These are phyloP conservation scores for Quadroppia sp. DNA, from an alignment of 2,888 invertebrate genomes.

Conservation along the genomic window DNA sequence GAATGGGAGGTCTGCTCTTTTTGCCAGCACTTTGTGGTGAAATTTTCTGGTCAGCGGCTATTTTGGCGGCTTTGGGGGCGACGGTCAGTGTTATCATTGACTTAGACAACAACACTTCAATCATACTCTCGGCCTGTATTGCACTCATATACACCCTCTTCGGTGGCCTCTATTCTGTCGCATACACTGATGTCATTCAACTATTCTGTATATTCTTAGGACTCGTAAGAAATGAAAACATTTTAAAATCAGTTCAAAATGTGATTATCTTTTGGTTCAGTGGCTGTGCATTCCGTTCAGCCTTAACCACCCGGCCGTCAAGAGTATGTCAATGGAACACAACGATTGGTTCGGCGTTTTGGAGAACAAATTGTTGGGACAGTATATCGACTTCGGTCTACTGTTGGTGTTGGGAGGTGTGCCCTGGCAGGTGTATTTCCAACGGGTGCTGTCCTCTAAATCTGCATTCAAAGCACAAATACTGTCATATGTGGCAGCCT, in stretches of 20 bases:
- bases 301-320: conserved; percentile 77
- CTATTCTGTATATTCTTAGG: conserved; percentile 96
- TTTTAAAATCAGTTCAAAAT: neutral
- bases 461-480: conserved; percentile 88
- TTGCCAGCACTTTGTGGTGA: conserved; percentile 95
- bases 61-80: conserved; percentile 90
- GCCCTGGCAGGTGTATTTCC: conserved; percentile 99
- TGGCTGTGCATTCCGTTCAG: conserved; percentile 99
- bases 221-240: conserved; percentile 59
- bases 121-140: conserved; percentile 90
- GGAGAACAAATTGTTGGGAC: conserved; percentile 67
- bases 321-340: conserved; percentile 68
- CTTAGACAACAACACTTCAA: conserved; percentile 85
- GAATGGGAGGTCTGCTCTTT: conserved; percentile 95
- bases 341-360: conserved; percentile 85
- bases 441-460: conserved; percentile 93
- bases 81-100: conserved; percentile 95
- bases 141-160: conserved; percentile 96
- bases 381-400: conserved; percentile 80
- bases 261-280: conserved; percentile 52
- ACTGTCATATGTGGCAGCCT: conserved; percentile 90
- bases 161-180: conserved; percentile 95
- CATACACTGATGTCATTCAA: conserved; percentile 97
- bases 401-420: conserved; percentile 91
- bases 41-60: conserved; percentile 98